Conservation (phyloP, 1,140 invertebrate species). For the Hylaeus volcanicus region DNA sequence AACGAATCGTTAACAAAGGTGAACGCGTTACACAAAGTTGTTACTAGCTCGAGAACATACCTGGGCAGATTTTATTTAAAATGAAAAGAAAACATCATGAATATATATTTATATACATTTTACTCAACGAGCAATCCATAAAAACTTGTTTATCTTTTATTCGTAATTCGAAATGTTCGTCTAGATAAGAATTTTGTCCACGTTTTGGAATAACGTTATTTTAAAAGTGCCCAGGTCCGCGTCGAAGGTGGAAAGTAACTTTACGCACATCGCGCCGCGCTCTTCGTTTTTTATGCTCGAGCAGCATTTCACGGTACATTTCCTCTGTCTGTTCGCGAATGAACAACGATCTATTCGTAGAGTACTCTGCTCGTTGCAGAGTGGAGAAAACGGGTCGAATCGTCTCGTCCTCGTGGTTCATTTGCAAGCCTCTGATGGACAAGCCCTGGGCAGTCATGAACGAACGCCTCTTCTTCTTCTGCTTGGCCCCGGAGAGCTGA, state of each 20-base stretch:
- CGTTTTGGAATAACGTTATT: too few relatives aligned
- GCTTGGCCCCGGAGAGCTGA: conserved; percentile 81
- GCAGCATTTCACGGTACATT: conserved; percentile 85
- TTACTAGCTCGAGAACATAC: too few relatives aligned
- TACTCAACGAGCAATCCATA: too few relatives aligned
- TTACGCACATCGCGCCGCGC: conserved; percentile 81
- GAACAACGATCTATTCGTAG: conserved; percentile 78
- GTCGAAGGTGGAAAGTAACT: not conserved
- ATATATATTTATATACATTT: too few relatives aligned
- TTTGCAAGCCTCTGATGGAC: conserved; percentile 74
- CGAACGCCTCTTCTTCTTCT: conserved; percentile 85
- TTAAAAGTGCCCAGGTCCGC: too few relatives aligned
- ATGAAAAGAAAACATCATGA: too few relatives aligned
- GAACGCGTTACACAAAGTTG: conserved; percentile 43
- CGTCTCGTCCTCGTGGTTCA: conserved; percentile 70
- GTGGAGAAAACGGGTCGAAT: conserved; percentile 81
- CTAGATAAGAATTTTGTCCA: too few relatives aligned
- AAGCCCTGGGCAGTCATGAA: conserved; percentile 82
- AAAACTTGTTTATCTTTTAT: too few relatives aligned
- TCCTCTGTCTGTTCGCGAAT: conserved; percentile 84
- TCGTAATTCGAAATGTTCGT: too few relatives aligned
- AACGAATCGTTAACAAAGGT: conserved; percentile 59
- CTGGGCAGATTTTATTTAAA: too few relatives aligned
- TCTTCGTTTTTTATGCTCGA: conserved; percentile 84
- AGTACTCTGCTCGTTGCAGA: conserved; percentile 78